phyloP scores from a whole-genome alignment of 2,113 vertebrate species.

The Percina caprodes region DNA sequence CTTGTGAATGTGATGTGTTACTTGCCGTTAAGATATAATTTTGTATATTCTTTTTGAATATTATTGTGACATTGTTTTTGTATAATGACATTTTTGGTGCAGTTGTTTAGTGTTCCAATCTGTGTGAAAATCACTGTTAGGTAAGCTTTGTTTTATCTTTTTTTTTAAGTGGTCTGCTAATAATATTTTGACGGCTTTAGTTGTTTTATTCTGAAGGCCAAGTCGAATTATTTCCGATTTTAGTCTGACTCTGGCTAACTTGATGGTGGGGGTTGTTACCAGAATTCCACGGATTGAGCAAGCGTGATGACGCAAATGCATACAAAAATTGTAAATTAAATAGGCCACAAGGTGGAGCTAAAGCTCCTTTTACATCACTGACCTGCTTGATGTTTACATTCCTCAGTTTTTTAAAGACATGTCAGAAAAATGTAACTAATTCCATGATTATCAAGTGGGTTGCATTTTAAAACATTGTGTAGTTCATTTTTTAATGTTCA shows the following conservation, averaged over 20 bases:
- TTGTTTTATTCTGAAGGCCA: slow-evolving; percentile 43
- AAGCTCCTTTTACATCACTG: not conserved
- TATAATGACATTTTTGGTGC: not conserved
- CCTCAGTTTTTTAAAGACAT: not conserved
- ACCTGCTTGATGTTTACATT: not conserved
- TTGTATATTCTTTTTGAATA: not conserved
- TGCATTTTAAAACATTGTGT: not conserved
- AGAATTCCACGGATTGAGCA: slow-evolving; percentile 30
- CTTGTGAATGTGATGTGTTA: not conserved
- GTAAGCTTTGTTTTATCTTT: not conserved
- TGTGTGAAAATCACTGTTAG: not conserved
- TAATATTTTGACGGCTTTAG: rapidly evolving
- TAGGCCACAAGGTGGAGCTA: slow-evolving; percentile 34
- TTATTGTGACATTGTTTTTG: not conserved
- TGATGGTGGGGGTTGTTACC: not conserved
- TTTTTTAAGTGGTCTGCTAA: not conserved
- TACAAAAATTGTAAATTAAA: not conserved
- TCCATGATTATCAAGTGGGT: not conserved
- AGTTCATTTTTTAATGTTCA: not conserved
- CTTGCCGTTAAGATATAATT: no score
- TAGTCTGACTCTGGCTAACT: not conserved
- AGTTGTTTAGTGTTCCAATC: not conserved
- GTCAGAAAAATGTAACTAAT: not conserved
- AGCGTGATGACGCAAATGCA: slow-evolving; percentile 56
- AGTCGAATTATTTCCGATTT: not conserved